These are phyloP conservation scores for Myripristis jacobus DNA, from an alignment of 2,797 vertebrate genomes.

Conservation along the genomic window DNA sequence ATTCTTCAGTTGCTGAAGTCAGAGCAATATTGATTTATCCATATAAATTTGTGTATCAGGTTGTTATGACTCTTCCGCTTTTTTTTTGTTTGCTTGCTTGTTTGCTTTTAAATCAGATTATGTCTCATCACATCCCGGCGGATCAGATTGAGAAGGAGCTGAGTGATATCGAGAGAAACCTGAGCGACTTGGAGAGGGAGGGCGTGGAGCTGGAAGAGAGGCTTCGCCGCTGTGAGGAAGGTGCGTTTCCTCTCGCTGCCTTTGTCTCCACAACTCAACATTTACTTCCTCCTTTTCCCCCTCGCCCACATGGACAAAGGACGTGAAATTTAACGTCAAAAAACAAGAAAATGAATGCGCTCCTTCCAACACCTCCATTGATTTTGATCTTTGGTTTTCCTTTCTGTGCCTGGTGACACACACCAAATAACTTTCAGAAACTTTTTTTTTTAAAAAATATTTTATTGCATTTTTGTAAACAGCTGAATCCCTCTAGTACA, in stretches of 20 bases:
- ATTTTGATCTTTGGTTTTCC: conserved; percentile 3
- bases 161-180: conserved; percentile 84
- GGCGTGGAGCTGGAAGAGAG: conserved; percentile 92
- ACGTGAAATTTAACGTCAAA: conserved; percentile 26
- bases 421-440: conserved; percentile 26
- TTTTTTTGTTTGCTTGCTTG: too few relatives aligned
- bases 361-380: too few relatives aligned
- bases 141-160: conserved; percentile 89
- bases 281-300: conserved; percentile 10
- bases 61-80: conserved; percentile 14
- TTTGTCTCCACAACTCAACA: neutral
- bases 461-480: conserved; percentile 53
- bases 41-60: conserved; percentile 31
- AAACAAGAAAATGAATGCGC: conserved; percentile 16
- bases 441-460: conserved; percentile 28
- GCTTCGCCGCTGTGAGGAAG: conserved; percentile 90
- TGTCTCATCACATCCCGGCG: conserved; percentile 79
- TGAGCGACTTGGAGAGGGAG: conserved; percentile 87
- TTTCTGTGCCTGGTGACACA: neutral
- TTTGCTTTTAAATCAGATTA: conserved; percentile 80
- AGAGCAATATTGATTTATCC: conserved; percentile 41
- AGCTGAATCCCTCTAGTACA: conserved; percentile 41
- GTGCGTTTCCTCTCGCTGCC: conserved; percentile 72
- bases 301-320: neutral
- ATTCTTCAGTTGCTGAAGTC: conserved; percentile 55